These are phyloP conservation scores for Thamnaconus septentrionalis DNA, from an alignment of 2,113 vertebrate species.

Conservation along the genomic window DNA sequence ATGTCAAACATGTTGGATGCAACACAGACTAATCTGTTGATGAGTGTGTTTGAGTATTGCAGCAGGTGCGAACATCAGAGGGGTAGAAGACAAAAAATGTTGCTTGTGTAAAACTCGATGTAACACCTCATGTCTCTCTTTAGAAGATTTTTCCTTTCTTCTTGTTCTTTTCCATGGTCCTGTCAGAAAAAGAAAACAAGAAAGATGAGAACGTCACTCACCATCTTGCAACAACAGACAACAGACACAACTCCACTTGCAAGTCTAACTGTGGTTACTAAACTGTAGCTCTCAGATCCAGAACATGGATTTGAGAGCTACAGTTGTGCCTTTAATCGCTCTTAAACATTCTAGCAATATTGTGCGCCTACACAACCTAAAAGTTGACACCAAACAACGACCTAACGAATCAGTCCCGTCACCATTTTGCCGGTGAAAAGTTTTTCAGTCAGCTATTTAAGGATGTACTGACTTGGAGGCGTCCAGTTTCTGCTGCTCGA, in stretches of 20 bases:
- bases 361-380: too few species aligned
- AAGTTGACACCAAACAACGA: too few species aligned
- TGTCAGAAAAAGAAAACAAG: constrained; percentile 30
- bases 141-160: constrained; percentile 84
- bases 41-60: not conserved
- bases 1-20: constrained; percentile 14
- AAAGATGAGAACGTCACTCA: not conserved
- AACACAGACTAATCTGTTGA: constrained; percentile 18
- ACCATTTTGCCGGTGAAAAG: not conserved
- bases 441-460: not conserved
- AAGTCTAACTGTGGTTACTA: too few species aligned
- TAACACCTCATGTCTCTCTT: constrained; percentile 3
- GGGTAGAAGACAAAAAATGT: constrained; percentile 16
- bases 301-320: too few species aligned
- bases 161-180: constrained; percentile 85
- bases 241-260: too few species aligned
- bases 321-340: too few species aligned
- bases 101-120: constrained; percentile 39
- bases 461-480: constrained; percentile 75
- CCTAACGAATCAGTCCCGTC: too few species aligned
- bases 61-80: constrained; percentile 34
- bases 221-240: too few species aligned
- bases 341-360: too few species aligned
- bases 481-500: constrained; percentile 83
- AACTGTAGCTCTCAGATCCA: too few species aligned